Evolutionary conservation across 1,140 invertebrate species (phyloP), one percentile per base, ranked within the genome.

Genomic region (Dendrolimus punctatus): DNA sequence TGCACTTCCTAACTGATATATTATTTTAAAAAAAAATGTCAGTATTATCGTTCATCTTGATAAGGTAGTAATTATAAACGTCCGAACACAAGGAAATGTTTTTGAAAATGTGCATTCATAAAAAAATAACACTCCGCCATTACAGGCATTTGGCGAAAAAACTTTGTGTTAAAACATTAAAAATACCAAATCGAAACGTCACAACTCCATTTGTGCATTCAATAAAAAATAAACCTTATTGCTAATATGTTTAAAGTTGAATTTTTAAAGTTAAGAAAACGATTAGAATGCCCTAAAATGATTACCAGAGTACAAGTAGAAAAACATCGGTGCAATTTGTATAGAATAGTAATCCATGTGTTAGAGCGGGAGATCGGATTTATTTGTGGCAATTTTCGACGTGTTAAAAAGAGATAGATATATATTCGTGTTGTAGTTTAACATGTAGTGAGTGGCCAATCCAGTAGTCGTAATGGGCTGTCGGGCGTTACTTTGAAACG

Each of bases 321-420:
- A 83, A 80, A 80, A 78, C 67, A 74, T 72, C 74, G 73, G 68
- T 74, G 68, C 76, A 80, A 84, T 84, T 74, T 81, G 56, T 74
- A 60, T 58, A 49, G 23, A 64, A 45, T 62, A 59, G 53, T 74
- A 74, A 73, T 78, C 70, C 68, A 66, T 68, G 60, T 40, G 71
- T 36, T 51, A 38, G 68, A 84, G 49, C 44, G 75, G 69, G 73
- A 80, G 39, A 40, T 52, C 40, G 39, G 48, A 58, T 47, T 37
- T 9, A 6, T 43, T 9, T 23, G 7, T 8, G 37, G 9, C 47
- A 23, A 36, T 9, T 49, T 51, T 39, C 39, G 39, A 44, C 45
- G 41, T 39, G 53, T 59, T 49, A 38, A 70, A 81, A 58, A 66
- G 64, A 58, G 80, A 75, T 51, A 52, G 58, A 53, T 60, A 63